Base-by-base conservation (phyloP, 2,888 invertebrate species). In the Elaeidobius kamerunicus region DNA sequence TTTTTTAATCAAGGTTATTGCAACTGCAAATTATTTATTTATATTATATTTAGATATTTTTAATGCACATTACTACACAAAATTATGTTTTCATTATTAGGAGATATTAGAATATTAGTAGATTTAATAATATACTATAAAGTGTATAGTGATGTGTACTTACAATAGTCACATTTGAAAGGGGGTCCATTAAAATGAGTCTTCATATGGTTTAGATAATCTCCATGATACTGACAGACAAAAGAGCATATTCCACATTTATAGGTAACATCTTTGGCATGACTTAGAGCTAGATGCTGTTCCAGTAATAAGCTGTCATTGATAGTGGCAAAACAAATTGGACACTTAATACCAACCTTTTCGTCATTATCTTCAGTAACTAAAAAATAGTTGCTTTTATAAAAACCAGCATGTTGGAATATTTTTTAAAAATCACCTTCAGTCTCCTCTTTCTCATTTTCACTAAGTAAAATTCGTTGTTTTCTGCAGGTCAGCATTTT, bases 201-300 rank as follows among this genome's bases (percentile, higher is more conserved):
- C 62, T 78, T 78, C 78, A 82, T 79, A 63, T 84, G 84, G 55
- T 74, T 73, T 58, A 80, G 77, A 68, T 80, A 83, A 60, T 79
- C 78, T 23, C 79, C 75, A 63, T 81, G 82, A 74, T 81, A 82
- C 58, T 79, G 78, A 61, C 80, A 80, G 38, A 78, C 77, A 68
- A 79, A 83, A n/a, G 76, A 75, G 68, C 84, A 84, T 42, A 81
- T 68, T 27, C 78, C 78, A 67, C 84, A 84, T 61, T 78, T 76
- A 61, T 80, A 81, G 2, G 78, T 77, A 2, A 79, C 76, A 67
- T 80, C 79, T 61, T 78, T 75, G 12, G 78, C 75, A 67, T 82
- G 81, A 52, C 76, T 76, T 39, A 74, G 63, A 2, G 79, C 76
- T 43, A 78, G 69, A 65, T 82, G 82, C 58, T 77, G 76, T 62